Evolutionary conservation across 2,888 invertebrate species (phyloP), one percentile per base, ranked within the genome.

Genomic region (Sarcophaga rosellei): DNA sequence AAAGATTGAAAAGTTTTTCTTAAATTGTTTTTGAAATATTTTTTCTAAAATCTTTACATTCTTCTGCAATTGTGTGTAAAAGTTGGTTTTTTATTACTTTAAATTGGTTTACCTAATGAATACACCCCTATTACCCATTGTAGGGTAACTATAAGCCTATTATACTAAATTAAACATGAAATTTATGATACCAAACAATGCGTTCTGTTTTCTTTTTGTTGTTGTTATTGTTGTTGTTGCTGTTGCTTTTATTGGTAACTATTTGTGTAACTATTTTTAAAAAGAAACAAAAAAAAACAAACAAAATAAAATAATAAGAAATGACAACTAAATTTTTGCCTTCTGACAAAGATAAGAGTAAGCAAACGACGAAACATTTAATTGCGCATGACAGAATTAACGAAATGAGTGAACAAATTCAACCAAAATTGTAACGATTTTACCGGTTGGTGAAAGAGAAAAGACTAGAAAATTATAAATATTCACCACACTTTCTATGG

Each of bases 331-430:
- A 70, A 73, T 77, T 66, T 73, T 35, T 74, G 70, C 79, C 25
- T 74, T 53, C 21, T 63, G 4, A 47, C 3, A 59, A 76, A 66
- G 15, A 66, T 45, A 44, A 81, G 68, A 80, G 62, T 35, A 35
- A 70, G 17, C 17, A 35, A 44, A 15, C 17, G 53, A 53, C 23
- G 45, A 62, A 68, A 77, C 45, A 44, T 35, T 25, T 53, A 75
- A 77, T 47, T 86, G 86, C 86, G 86, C 86, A 86, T 86, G 86
- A 74, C 80, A 63, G 62, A 69, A 63, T 8, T 35, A 35, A 35
- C 35, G 35, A 62, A 23, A 65, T 79, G 45, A 5, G 63, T 35
- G 47, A 78, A 62, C 4, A 76, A 72, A 79, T 74, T 62, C 23
- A 79, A 77, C 53, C 35, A 53, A 69, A 79, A 80, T 25, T 83